phyloP scores from a whole-genome alignment of 2,113 vertebrate species.

The Xenopus laevis region DNA sequence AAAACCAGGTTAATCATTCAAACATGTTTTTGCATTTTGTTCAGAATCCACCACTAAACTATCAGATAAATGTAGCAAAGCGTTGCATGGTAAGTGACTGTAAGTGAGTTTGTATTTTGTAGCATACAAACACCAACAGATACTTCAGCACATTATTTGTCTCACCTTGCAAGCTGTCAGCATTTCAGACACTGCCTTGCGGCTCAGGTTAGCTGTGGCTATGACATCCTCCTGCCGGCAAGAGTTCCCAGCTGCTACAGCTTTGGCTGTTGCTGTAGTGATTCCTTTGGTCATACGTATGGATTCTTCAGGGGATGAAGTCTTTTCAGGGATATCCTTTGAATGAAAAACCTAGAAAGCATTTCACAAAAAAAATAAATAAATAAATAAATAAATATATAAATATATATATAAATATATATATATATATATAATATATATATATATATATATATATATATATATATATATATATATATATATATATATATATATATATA shows the following conservation, averaged over 20 bases:
- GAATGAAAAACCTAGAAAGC: slow-evolving; percentile 85
- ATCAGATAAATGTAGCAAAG: no score
- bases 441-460: no score
- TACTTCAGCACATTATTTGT: no score
- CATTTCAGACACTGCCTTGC: slow-evolving; percentile 95
- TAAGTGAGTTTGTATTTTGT: no score
- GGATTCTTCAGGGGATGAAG: slow-evolving; percentile 89
- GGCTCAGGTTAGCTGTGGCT: slow-evolving; percentile 93
- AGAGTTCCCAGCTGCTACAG: slow-evolving; percentile 95
- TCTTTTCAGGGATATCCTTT: slow-evolving; percentile 84
- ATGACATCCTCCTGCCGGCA: slow-evolving; percentile 95
- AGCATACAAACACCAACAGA: no score
- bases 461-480: no score
- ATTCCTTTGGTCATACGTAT: slow-evolving; percentile 98
- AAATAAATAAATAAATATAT: neutral
- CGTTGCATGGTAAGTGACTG: no score
- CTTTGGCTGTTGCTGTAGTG: slow-evolving; percentile 94
- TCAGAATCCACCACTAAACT: no score
- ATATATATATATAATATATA: no score
- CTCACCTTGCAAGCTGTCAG: slow-evolving; percentile 83
- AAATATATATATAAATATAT: neutral
- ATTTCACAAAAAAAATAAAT: neutral
- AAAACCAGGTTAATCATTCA: neutral
- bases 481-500: no score
- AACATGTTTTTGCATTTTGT: no score